Percentiles rank a stretch among this genome's conserved stretches.
Evolutionary conservation across 2,888 invertebrate species (phyloP).

Genomic region (Epinotia ramella): DNA sequence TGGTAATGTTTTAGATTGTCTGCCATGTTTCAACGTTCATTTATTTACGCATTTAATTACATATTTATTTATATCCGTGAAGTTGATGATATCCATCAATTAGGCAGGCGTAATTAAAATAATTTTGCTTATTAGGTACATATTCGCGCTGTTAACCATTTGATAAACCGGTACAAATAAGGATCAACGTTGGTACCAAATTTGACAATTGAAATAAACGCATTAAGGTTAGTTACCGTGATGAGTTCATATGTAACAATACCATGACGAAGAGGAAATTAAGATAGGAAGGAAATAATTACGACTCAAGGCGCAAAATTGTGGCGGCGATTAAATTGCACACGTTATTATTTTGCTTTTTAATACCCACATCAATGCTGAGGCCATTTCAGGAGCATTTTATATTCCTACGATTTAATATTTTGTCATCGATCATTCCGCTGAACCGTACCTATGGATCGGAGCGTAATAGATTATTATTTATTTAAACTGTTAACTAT

Average conservation of each 20-base stretch:
- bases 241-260: slow-evolving; percentile 40
- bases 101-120: too few species aligned
- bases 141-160: not conserved
- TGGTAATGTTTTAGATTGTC: not conserved
- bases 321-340: slow-evolving; percentile 18
- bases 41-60: not conserved
- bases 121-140: too few species aligned
- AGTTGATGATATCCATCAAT: too few species aligned
- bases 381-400: not conserved
- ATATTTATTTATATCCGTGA: not conserved
- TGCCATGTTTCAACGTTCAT: not conserved
- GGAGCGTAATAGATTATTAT: too few species aligned
- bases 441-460: too few species aligned
- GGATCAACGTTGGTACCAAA: not conserved
- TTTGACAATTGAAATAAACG: slow-evolving; percentile 10
- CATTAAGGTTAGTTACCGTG: slow-evolving; percentile 10
- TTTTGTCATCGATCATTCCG: too few species aligned
- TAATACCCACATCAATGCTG: not conserved
- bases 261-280: slow-evolving; percentile 40
- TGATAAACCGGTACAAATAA: not conserved
- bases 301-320: slow-evolving; percentile 36
- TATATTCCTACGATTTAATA: not conserved
- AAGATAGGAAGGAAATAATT: slow-evolving; percentile 43
- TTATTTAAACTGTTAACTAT: too few species aligned
- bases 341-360: slow-evolving; percentile 13